These are phyloP conservation scores for Nycticryphes semicollaris DNA, from an alignment of 2,113 vertebrate species.

Conservation along the genomic window DNA sequence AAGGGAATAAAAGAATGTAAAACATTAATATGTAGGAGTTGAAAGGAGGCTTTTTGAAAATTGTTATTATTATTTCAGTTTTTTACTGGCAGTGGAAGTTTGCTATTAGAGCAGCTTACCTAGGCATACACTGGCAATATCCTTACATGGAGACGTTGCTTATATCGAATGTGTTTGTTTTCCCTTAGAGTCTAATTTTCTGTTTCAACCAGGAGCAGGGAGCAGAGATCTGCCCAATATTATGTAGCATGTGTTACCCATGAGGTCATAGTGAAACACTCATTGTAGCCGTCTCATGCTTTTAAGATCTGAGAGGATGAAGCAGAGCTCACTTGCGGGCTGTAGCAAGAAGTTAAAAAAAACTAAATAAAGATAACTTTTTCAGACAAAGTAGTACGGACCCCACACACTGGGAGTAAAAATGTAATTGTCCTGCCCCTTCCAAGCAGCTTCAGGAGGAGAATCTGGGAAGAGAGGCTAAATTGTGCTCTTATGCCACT, in stretches of 20 bases:
- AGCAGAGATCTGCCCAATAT: background rate
- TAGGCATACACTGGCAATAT: background rate
- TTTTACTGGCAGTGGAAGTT: background rate
- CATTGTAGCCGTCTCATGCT: background rate
- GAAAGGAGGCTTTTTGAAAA: background rate
- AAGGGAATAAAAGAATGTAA: accelerated
- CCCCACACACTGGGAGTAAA: background rate
- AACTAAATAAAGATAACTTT: background rate
- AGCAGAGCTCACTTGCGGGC: background rate
- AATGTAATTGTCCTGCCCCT: background rate
- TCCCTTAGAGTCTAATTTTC: background rate
- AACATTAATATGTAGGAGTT: background rate
- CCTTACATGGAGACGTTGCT: background rate
- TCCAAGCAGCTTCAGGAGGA: background rate
- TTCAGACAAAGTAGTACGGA: background rate
- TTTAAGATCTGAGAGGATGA: background rate
- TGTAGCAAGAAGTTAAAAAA: background rate
- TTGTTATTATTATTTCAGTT: background rate
- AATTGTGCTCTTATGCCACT: background rate
- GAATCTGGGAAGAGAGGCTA: background rate
- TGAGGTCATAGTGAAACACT: background rate
- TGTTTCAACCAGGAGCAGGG: background rate
- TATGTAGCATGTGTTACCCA: background rate
- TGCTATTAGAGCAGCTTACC: background rate
- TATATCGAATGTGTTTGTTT: background rate